A percentile compares a stretch with the other conserved stretches of the same genome.
These are phyloP conservation scores for Archips crataeganus DNA, from an alignment of 2,888 invertebrate species.

Conservation along the genomic window DNA sequence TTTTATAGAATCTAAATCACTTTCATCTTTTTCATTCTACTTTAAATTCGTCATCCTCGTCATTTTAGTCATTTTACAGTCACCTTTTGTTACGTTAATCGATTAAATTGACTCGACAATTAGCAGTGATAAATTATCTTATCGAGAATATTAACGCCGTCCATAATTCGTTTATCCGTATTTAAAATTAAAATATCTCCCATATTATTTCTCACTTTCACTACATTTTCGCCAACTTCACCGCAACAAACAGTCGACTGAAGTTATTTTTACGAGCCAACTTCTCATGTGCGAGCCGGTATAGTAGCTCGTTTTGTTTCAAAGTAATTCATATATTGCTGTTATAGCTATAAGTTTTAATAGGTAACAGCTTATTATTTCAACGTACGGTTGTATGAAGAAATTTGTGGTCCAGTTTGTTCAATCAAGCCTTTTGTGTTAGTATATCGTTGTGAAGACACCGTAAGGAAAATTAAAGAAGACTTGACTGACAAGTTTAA, in stretches of 20 bases:
- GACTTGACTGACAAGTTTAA: background rate
- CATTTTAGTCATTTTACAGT: background rate
- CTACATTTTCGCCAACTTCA: conserved; percentile 31
- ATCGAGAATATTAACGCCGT: background rate
- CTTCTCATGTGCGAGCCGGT: conserved; percentile 38
- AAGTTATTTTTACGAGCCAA: conserved; percentile 53
- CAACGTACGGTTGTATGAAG: conserved; percentile 8
- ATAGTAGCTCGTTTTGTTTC: conserved; percentile 45
- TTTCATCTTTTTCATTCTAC: background rate
- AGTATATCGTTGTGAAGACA: background rate
- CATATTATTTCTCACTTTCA: conserved; percentile 30
- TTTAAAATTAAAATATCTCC: conserved; percentile 10
- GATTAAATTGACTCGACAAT: background rate
- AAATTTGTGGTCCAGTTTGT: background rate
- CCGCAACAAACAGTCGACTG: conserved; percentile 40
- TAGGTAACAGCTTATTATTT: conserved; percentile 25
- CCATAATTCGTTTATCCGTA: conserved; percentile 11
- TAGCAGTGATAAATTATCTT: background rate
- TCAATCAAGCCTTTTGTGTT: background rate
- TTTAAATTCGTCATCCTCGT: background rate
- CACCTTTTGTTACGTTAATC: background rate
- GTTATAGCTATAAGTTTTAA: conserved; percentile 45
- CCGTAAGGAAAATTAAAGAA: background rate
- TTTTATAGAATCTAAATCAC: background rate
- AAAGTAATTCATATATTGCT: conserved; percentile 46